phyloP scores from a whole-genome alignment of 2,888 invertebrate species.

The Magallana nippona region DNA sequence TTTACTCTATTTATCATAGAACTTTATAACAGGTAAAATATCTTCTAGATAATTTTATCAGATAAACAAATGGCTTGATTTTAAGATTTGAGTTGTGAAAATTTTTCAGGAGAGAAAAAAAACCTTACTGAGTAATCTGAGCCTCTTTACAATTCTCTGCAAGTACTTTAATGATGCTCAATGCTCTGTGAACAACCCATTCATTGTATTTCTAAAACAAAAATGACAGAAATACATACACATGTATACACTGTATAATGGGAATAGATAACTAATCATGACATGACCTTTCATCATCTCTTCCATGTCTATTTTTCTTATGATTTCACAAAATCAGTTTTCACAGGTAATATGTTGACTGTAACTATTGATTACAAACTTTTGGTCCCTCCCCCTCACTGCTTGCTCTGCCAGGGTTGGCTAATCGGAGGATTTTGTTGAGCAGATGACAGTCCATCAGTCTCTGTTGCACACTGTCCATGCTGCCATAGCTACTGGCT shows the following conservation, averaged over 20 bases:
- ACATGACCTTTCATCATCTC: no score
- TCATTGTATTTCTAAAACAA: slow-evolving; percentile 52
- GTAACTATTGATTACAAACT: background rate
- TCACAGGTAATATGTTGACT: no score
- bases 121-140: slow-evolving; percentile 44
- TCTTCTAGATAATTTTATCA: no score
- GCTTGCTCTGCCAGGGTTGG: slow-evolving; percentile 58
- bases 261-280: no score
- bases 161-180: slow-evolving; percentile 58
- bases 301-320: no score
- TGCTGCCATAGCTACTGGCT: background rate
- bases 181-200: slow-evolving; percentile 58
- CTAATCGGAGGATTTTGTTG: slow-evolving; percentile 58
- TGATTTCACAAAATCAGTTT: no score
- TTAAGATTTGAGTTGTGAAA: no score
- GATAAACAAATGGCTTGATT: no score
- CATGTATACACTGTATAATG: no score
- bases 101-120: background rate
- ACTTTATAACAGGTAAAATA: no score
- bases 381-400: background rate
- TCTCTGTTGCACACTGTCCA: background rate
- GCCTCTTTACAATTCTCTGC: slow-evolving; percentile 52
- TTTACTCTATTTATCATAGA: no score
- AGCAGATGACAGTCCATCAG: slow-evolving; percentile 52
- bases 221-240: background rate